phyloP scores from a whole-genome alignment of 1,140 invertebrate species.

The Drosophila nikananu region DNA sequence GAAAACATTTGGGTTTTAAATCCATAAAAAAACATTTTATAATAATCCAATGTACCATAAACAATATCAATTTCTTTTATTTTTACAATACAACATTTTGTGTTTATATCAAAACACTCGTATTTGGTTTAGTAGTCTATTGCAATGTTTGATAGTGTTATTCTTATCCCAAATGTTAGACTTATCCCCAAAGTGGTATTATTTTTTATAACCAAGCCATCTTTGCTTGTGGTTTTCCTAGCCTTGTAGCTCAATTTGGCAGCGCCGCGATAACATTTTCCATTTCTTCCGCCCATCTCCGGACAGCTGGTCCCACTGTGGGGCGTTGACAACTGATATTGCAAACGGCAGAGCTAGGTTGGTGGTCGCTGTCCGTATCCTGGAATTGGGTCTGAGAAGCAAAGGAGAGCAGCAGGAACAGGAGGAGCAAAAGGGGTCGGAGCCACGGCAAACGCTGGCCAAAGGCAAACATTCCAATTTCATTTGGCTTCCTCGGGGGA shows the following conservation, averaged over 20 bases:
- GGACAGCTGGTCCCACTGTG: conserved; percentile 14
- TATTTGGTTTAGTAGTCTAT: neutral
- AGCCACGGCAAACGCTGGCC: conserved; percentile 15
- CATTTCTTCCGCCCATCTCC: neutral
- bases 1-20: neutral
- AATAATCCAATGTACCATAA: neutral
- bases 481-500: conserved; percentile 56
- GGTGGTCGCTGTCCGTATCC: conserved; percentile 8
- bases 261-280: neutral
- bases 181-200: neutral
- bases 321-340: conserved; percentile 36
- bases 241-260: neutral
- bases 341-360: conserved; percentile 30
- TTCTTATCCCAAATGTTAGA: too few species aligned
- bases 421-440: neutral
- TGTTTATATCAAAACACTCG: neutral
- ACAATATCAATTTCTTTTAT: neutral
- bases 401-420: neutral
- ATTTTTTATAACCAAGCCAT: neutral
- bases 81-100: neutral
- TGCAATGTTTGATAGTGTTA: too few species aligned
- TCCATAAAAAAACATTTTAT: neutral
- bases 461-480: conserved; percentile 69
- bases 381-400: conserved; percentile 17
- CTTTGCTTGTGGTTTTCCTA: neutral